phyloP scores from a whole-genome alignment of 2,113 vertebrate species.

The Lasiurus cinereus region DNA sequence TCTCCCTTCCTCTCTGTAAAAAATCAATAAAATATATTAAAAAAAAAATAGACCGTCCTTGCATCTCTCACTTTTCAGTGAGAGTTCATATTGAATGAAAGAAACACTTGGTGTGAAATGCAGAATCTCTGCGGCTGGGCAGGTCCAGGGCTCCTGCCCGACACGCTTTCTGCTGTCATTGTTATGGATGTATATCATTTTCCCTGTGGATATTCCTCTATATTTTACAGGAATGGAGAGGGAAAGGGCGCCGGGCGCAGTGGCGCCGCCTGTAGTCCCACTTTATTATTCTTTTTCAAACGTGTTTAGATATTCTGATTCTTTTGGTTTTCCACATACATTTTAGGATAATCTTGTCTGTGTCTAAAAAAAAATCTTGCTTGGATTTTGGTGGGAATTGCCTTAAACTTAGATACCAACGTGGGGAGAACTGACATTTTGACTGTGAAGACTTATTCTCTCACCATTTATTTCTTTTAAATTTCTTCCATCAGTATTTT shows the following conservation, averaged over 20 bases:
- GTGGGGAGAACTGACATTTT: neutral
- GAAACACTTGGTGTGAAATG: neutral
- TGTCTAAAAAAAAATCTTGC: constrained; percentile 5
- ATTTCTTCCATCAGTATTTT: neutral
- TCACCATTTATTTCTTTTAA: constrained; percentile 46
- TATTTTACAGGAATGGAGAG: neutral
- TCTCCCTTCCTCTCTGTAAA: no score
- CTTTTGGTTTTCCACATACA: neutral
- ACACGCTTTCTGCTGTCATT: accelerated
- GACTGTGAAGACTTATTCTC: neutral
- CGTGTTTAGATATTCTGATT: neutral
- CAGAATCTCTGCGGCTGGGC: accelerated
- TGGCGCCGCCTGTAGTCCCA: neutral
- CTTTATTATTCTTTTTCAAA: neutral
- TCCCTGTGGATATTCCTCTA: neutral
- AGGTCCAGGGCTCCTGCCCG: accelerated
- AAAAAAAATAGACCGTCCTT: no score
- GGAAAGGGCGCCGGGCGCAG: neutral
- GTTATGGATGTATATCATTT: accelerated
- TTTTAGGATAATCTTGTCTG: neutral
- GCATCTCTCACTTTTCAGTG: neutral
- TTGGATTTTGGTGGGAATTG: constrained; percentile 7
- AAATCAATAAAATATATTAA: no score
- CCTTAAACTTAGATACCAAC: neutral
- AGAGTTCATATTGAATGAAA: neutral